Percentiles rank a stretch among this genome's conserved stretches.
Evolutionary conservation across 1,140 invertebrate genomes (phyloP).

Genomic region (Drosophila pandora): DNA sequence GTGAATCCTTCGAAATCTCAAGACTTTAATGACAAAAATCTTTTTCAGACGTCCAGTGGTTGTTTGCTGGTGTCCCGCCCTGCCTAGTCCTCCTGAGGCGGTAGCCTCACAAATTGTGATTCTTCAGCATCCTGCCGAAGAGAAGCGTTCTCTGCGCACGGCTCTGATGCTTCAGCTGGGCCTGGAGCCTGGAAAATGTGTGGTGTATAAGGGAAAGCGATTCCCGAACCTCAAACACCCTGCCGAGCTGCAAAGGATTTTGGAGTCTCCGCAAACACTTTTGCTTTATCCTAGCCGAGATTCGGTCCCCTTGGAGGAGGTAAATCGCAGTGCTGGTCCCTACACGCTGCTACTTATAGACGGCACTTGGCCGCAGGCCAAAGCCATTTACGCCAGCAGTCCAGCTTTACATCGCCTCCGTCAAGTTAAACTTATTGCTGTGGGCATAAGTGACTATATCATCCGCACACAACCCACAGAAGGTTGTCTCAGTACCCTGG

Average conservation of each 20-base stretch:
- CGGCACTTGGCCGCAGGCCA: slow-evolving; percentile 97
- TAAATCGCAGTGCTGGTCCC: slow-evolving; percentile 83
- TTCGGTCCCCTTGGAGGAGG: slow-evolving; percentile 85
- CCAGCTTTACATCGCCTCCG: slow-evolving; percentile 87
- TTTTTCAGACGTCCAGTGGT: slow-evolving; percentile 89
- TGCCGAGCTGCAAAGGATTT: slow-evolving; percentile 87
- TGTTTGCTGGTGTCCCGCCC: slow-evolving; percentile 94
- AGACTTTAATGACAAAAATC: neutral
- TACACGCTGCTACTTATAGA: slow-evolving; percentile 95
- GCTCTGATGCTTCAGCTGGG: slow-evolving; percentile 93
- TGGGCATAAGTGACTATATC: slow-evolving; percentile 92
- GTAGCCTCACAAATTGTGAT: slow-evolving; percentile 90
- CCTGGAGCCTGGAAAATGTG: slow-evolving; percentile 89
- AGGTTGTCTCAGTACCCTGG: slow-evolving; percentile 94
- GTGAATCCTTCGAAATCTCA: neutral
- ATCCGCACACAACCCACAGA: slow-evolving; percentile 97
- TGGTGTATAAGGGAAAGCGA: slow-evolving; percentile 92
- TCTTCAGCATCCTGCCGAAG: slow-evolving; percentile 96
- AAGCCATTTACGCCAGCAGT: slow-evolving; percentile 91
- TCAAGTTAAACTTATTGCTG: slow-evolving; percentile 91
- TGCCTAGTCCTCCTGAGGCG: slow-evolving; percentile 88
- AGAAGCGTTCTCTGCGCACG: slow-evolving; percentile 93
- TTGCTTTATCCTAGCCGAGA: slow-evolving; percentile 92
- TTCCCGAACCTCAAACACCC: slow-evolving; percentile 90
- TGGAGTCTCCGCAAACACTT: slow-evolving; percentile 89